Conservation (phyloP, 2,113 vertebrate genomes). For the Paramisgurnus dabryanus region DNA sequence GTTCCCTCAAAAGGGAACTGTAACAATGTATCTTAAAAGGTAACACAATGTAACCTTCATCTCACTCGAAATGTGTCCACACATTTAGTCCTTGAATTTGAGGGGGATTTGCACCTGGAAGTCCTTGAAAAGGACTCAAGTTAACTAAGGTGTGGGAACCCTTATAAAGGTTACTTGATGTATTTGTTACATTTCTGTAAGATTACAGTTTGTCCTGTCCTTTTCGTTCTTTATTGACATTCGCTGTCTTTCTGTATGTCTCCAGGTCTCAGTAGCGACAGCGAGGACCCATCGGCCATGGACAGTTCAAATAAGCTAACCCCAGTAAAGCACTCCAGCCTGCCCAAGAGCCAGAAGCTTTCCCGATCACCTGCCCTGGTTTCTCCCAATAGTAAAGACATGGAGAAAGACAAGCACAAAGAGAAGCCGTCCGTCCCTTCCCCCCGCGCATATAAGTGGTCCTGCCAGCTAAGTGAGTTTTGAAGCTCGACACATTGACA, state of each 20-base stretch:
- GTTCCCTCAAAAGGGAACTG: too few species aligned
- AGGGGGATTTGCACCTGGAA: too few species aligned
- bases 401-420: slow-evolving; percentile 85
- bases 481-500: neutral
- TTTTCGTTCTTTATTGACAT: neutral
- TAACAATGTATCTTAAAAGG: too few species aligned
- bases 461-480: slow-evolving; percentile 90
- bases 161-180: too few species aligned
- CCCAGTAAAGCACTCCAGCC: slow-evolving; percentile 79
- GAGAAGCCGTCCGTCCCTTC: slow-evolving; percentile 86
- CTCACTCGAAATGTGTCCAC: too few species aligned
- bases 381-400: slow-evolving; percentile 83
- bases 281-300: slow-evolving; percentile 84
- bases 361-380: slow-evolving; percentile 76
- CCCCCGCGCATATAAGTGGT: slow-evolving; percentile 93
- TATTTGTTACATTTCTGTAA: too few species aligned
- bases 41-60: too few species aligned
- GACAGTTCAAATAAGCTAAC: slow-evolving; percentile 84
- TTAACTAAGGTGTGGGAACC: too few species aligned
- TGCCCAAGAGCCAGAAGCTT: slow-evolving; percentile 83
- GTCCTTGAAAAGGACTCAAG: too few species aligned
- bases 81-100: too few species aligned
- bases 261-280: slow-evolving; percentile 94
- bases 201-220: too few species aligned
- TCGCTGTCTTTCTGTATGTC: neutral